phyloP scores from a whole-genome alignment of 2,888 invertebrate genomes.

The Drosophila pseudotalamancana region DNA sequence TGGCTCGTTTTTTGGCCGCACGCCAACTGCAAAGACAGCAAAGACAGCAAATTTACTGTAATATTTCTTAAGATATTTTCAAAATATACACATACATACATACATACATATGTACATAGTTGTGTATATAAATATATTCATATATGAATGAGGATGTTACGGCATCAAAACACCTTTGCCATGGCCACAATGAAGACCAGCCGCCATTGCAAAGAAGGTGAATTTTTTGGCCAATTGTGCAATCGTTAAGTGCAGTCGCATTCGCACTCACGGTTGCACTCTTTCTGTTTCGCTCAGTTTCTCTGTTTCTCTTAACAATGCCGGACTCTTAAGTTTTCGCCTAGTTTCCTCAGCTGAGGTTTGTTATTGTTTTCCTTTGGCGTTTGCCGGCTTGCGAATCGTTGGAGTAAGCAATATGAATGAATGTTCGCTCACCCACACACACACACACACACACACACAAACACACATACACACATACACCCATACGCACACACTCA shows the following conservation, averaged over 20 bases:
- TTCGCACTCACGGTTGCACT: slow-evolving; percentile 9
- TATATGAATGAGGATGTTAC: slow-evolving; percentile 19
- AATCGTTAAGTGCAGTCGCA: slow-evolving; percentile 56
- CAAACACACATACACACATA: slow-evolving; percentile 8
- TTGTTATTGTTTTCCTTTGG: slow-evolving; percentile 76
- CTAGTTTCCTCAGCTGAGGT: slow-evolving; percentile 73
- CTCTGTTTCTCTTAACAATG: slow-evolving; percentile 12
- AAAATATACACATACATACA: slow-evolving; percentile 3
- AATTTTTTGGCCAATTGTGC: slow-evolving; percentile 55
- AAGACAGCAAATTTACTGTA: slow-evolving; percentile 37
- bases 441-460: slow-evolving; percentile 9
- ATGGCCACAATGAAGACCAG: slow-evolving; percentile 28
- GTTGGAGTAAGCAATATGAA: slow-evolving; percentile 58
- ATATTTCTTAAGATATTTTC: slow-evolving; percentile 55
- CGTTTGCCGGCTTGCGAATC: slow-evolving; percentile 65
- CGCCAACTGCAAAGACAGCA: slow-evolving; percentile 58
- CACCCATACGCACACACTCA: slow-evolving; percentile 3
- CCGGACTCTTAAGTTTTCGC: slow-evolving; percentile 51
- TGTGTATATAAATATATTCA: background rate
- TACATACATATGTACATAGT: background rate
- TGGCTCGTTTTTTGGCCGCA: slow-evolving; percentile 63
- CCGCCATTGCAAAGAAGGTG: slow-evolving; percentile 36
- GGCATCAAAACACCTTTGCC: slow-evolving; percentile 22
- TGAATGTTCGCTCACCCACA: slow-evolving; percentile 53
- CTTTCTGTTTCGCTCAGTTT: background rate